Conservation (phyloP, 2,797 vertebrate species). For the Sciurus vulgaris region DNA sequence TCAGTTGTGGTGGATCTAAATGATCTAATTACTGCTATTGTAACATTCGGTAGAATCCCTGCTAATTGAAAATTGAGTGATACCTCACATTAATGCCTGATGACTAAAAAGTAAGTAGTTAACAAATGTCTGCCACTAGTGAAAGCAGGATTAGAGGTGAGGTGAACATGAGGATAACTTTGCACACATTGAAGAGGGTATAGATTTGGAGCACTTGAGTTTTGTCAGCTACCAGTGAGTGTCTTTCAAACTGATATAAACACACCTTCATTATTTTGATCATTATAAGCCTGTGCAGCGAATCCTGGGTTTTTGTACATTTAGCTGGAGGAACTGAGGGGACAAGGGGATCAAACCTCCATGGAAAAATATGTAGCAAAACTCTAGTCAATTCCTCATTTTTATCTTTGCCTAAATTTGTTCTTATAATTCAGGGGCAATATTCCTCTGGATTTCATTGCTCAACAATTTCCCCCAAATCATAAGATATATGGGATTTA, state of each 20-base stretch:
- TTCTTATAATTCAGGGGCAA: not conserved
- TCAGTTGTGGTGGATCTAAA: constrained; percentile 25
- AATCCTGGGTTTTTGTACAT: not conserved
- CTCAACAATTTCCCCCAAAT: not conserved
- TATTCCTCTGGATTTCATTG: not conserved
- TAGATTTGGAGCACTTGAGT: not conserved
- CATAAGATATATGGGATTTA: not conserved
- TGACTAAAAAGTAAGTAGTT: constrained; percentile 31
- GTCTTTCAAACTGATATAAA: not conserved
- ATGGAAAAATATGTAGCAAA: not conserved
- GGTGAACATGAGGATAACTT: not conserved
- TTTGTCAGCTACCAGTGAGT: not conserved
- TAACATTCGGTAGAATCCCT: constrained; percentile 19
- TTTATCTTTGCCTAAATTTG: not conserved
- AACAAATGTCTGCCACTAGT: not conserved
- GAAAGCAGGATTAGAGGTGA: constrained; percentile 12
- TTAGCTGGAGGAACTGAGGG: not conserved
- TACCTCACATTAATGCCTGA: not conserved
- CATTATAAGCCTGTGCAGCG: not conserved
- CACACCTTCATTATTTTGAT: not conserved
- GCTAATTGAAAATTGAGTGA: constrained; percentile 39
- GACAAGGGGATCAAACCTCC: not conserved
- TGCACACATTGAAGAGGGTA: not conserved
- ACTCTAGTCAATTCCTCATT: not conserved
- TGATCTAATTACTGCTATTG: constrained; percentile 12